Evolutionary conservation across 2,888 invertebrate species (phyloP), one percentile per base, ranked within the genome.

Genomic region (Spodoptera littoralis): DNA sequence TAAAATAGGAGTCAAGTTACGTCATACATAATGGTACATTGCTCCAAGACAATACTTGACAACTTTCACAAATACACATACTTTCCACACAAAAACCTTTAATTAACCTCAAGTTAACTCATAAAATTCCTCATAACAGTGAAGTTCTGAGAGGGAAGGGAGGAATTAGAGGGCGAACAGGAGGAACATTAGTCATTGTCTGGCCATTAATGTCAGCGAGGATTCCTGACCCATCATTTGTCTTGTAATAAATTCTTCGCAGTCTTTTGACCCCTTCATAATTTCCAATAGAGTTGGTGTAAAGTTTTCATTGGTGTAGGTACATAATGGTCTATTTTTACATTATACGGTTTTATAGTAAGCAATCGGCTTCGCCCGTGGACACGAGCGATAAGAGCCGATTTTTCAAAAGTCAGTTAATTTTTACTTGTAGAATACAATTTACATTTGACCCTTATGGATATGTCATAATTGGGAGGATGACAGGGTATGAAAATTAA

Each of bases 111-210:
- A 41, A 56, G 45, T 63, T 48, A 61, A 60, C 65, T 73, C 56
- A 65, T 75, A 64, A 79, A 68, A 63, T 53, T 65, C 49, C 44
- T 49, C 43, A 54, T 61, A 55, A 49, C 60, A 47, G 50, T 47
- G 50, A 76, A 78, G 62, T 70, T 72, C 4, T 43, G n/a, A 22
- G 30, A 45, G 52, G 59, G 65, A 61, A 78, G 27, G 27, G 27
- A 36, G 9, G 9, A 36, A 36, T 73, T 73, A 76, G 63, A 67
- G 70, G 76, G 67, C 45, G 64, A 59, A 57, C 56, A 50, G 36
- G 36, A 1, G 41, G 55, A 51, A 55, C 60, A 67, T 77, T 78
- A 70, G 73, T 77, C 77, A 78, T 50, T 67, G 79, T 68, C 61
- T 18, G 44, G 9, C 55, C 47, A 70, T 79, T 79, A 76, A 73